Base-by-base conservation (phyloP, 2,888 invertebrate species). In the Thysanoteuthis rhombus region DNA sequence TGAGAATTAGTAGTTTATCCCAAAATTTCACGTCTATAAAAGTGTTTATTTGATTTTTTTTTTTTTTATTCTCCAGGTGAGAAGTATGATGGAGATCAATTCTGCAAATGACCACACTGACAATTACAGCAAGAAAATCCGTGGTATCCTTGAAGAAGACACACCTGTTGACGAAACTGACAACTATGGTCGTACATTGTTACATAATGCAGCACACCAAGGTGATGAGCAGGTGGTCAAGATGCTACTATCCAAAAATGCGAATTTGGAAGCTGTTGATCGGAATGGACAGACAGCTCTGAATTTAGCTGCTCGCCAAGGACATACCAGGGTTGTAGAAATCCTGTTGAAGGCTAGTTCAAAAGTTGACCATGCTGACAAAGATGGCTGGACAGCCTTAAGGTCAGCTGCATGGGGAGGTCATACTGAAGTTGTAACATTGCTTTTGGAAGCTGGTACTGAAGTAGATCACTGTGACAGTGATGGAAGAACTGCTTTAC, bases 341-440 rank as follows among this genome's bases (percentile, higher is more conserved):
- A 96, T 94, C 4, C 94, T 97, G 75, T 95, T 97, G 38, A 96
- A 96, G 91, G 96, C 96, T 36, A 96, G 96, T 42, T 97, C 97
- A 45, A 95, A 96, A 52, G 97, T 97, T 12, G 97, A 97, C 95
- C 96, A 97, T 94, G 96, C 97, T 5, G 97, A 97, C 95, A 96
- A 96, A 94, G 97, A 97, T 94, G 97, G 97, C 0, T 97, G 97
- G 97, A 97, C 97, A 42, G 96, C 97, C 10, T 94, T 97, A 93
- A 94, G 99, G 94, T 99, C 99, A 8, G 99, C 99, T 39, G 99
- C 99, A 28, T 99, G 99, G 99, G 99, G 99, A 93, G 99, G 99
- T 0, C 99, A 99, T 96, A 98, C 96, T 10, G 95, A 95, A 16
- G 96, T 97, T 16, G 97, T 97, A 94, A 96, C 94, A 95, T 96